These are phyloP conservation scores for Noctua pronuba DNA, from an alignment of 2,888 invertebrate genomes.

Conservation along the genomic window DNA sequence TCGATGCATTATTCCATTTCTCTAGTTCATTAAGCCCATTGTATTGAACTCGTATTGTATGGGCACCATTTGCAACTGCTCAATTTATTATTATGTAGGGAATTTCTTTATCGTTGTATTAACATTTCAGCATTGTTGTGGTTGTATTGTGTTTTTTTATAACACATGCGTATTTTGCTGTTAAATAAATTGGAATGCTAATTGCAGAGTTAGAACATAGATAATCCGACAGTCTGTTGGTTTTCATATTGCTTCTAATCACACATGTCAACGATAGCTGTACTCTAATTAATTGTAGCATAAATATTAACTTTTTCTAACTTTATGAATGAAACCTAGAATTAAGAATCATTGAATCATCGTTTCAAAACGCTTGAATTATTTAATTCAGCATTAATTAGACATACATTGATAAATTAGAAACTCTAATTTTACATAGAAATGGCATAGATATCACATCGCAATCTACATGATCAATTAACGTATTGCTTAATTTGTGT, in stretches of 20 bases:
- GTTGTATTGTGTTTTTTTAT: slow-evolving; percentile 31
- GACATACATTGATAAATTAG: not conserved
- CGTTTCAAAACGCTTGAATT: not conserved
- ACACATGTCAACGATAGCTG: not conserved
- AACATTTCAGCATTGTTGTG: slow-evolving; percentile 33
- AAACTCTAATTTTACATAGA: slow-evolving; percentile 10
- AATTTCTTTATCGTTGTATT: slow-evolving; percentile 35
- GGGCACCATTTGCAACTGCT: slow-evolving; percentile 50
- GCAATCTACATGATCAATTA: slow-evolving; percentile 43
- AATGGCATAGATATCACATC: slow-evolving; percentile 13
- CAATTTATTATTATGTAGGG: slow-evolving; percentile 44
- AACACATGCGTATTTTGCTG: not conserved
- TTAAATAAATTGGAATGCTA: slow-evolving; percentile 16
- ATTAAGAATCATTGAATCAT: not conserved
- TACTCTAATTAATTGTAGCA: not conserved
- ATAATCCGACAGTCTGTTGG: not conserved
- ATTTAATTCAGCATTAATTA: not conserved
- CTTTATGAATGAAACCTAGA: not conserved
- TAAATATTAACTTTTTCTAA: not conserved
- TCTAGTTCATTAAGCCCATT: slow-evolving; percentile 45
- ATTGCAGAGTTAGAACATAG: not conserved
- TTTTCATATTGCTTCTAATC: not conserved
- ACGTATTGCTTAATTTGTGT: slow-evolving; percentile 39
- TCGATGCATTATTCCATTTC: slow-evolving; percentile 47
- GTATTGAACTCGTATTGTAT: slow-evolving; percentile 48